A percentile compares a stretch with the other conserved stretches of the same genome.
Conservation (phyloP, 1,140 invertebrate species). For the Temnothorax longispinosus region DNA sequence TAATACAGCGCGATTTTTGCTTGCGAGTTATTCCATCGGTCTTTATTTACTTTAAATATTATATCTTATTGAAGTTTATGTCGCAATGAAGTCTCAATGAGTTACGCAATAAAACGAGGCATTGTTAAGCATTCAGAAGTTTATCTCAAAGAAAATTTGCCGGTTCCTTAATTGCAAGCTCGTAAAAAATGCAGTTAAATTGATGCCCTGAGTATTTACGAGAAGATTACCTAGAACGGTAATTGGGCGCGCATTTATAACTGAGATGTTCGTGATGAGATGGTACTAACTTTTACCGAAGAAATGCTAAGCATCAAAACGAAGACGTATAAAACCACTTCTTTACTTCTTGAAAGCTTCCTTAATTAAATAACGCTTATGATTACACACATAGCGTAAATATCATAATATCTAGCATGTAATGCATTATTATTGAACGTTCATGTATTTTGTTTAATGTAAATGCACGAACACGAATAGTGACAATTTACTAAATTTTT, state of each 20-base stretch:
- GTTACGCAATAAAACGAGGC: not conserved
- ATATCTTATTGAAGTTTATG: not conserved
- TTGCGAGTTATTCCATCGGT: not conserved
- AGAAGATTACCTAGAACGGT: not conserved
- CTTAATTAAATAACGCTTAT: not conserved
- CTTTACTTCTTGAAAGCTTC: not conserved
- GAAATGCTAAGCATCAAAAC: constrained; percentile 12
- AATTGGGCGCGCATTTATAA: constrained; percentile 43
- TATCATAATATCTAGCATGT: not conserved
- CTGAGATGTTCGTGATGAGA: constrained; percentile 10
- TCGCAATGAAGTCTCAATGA: not conserved
- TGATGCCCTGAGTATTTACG: constrained; percentile 38
- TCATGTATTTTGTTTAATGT: not conserved
- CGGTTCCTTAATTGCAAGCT: constrained; percentile 12
- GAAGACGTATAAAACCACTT: not conserved
- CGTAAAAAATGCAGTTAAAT: constrained; percentile 27
- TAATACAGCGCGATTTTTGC: constrained; percentile 1
- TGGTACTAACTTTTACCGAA: constrained; percentile 13
- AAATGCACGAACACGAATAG: not conserved
- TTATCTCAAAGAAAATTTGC: not conserved
- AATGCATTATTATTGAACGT: not conserved
- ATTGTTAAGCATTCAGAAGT: constrained; percentile 3
- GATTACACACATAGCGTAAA: not conserved
- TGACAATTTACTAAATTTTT: not conserved
- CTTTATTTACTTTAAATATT: not conserved